phyloP scores from a whole-genome alignment of 2,888 invertebrate species.

The Norana najaformis region DNA sequence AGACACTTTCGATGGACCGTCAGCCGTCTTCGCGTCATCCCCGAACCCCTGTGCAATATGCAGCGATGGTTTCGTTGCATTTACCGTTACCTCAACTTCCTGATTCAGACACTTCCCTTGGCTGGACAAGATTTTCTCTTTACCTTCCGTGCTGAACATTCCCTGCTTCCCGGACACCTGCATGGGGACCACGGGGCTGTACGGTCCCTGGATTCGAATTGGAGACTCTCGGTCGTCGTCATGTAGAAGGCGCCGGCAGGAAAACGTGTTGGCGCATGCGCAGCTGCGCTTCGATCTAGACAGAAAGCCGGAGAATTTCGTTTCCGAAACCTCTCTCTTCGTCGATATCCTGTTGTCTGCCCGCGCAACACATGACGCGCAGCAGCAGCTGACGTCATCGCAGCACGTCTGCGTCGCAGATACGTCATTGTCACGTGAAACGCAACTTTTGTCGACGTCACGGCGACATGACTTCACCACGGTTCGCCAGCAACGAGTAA shows the following conservation, averaged over 20 bases:
- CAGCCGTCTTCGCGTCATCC: neutral
- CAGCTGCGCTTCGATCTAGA: neutral
- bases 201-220: neutral
- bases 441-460: neutral
- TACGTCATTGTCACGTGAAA: neutral
- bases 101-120: neutral
- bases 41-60: neutral
- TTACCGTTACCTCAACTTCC: neutral
- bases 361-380: neutral
- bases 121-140: neutral
- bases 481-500: neutral
- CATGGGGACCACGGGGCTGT: neutral
- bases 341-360: neutral
- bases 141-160: neutral
- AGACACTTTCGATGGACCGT: neutral
- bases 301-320: neutral
- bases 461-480: neutral
- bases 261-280: neutral
- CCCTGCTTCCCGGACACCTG: neutral
- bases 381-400: conserved; percentile 3
- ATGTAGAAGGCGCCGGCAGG: conserved; percentile 21
- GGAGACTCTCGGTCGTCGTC: conserved; percentile 29
- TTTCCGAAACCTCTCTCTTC: conserved; percentile 14
- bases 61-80: neutral
- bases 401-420: neutral